Percentiles rank a stretch among this genome's conserved stretches.
Conservation (phyloP, 1,140 invertebrate genomes). For the Telenomus remus region DNA sequence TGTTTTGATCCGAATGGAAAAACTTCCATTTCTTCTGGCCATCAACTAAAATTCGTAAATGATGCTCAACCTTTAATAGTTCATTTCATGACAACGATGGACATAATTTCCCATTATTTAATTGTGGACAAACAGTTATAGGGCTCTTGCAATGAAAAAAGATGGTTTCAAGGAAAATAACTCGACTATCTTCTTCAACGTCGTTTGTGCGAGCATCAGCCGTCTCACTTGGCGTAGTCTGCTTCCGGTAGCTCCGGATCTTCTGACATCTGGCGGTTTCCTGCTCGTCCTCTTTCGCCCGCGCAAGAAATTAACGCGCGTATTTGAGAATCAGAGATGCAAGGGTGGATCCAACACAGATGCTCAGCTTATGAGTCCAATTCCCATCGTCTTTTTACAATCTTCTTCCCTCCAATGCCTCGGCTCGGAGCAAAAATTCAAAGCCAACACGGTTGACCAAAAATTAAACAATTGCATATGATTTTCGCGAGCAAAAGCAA, state of each 20-base stretch:
- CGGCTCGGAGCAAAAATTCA: too few species aligned
- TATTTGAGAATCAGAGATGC: slow-evolving; percentile 35
- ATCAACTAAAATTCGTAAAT: too few species aligned
- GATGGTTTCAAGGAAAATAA: slow-evolving; percentile 46
- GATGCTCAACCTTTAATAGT: too few species aligned
- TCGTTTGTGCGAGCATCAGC: background rate
- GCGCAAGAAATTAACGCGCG: slow-evolving; percentile 48
- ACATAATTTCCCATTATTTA: too few species aligned
- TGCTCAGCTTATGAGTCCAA: slow-evolving; percentile 33
- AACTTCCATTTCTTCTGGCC: too few species aligned
- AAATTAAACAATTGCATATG: background rate
- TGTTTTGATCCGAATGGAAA: too few species aligned
- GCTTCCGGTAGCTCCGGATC: slow-evolving; percentile 41
- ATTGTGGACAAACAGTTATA: too few species aligned
- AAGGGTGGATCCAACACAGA: slow-evolving; percentile 43
- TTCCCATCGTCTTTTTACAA: slow-evolving; percentile 16
- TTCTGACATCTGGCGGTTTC: slow-evolving; percentile 54
- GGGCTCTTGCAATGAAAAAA: slow-evolving; percentile 29
- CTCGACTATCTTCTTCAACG: slow-evolving; percentile 6
- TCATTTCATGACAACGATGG: too few species aligned
- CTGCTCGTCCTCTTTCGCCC: slow-evolving; percentile 25
- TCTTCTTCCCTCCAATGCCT: background rate
- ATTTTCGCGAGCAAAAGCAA: slow-evolving; percentile 43
- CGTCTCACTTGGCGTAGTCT: slow-evolving; percentile 2
- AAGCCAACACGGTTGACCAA: background rate